These are phyloP conservation scores for Meloidogyne exigua DNA, from an alignment of 1,140 invertebrate species.

Conservation along the genomic window DNA sequence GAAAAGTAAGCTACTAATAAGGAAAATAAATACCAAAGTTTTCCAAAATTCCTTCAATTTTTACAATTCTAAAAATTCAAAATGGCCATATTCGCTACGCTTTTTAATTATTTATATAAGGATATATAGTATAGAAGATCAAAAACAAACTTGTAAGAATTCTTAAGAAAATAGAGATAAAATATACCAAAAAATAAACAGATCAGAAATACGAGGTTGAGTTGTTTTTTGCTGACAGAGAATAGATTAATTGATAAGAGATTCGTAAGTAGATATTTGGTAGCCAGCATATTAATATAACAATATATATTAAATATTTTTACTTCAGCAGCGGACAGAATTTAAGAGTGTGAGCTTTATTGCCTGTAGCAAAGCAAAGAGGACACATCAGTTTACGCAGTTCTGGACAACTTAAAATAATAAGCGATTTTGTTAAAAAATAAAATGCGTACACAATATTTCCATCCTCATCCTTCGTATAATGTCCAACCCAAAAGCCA, in stretches of 20 bases:
- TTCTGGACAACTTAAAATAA: slow-evolving; percentile 22
- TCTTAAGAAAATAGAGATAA: too few relatives aligned
- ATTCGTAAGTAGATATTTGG: background rate
- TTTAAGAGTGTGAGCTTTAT: slow-evolving; percentile 28
- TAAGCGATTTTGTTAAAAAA: background rate
- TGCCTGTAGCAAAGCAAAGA: slow-evolving; percentile 26
- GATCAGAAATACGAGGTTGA: background rate
- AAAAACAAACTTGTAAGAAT: too few relatives aligned
- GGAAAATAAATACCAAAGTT: too few relatives aligned
- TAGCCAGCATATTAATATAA: background rate
- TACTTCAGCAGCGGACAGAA: slow-evolving; percentile 27
- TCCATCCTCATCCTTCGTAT: slow-evolving; percentile 15
- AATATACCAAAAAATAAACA: too few relatives aligned
- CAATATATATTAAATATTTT: background rate
- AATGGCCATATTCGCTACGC: too few relatives aligned
- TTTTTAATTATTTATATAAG: too few relatives aligned
- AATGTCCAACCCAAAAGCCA: slow-evolving; percentile 27
- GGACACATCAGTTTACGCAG: slow-evolving; percentile 27
- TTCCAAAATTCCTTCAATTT: too few relatives aligned
- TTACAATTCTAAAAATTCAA: too few relatives aligned
- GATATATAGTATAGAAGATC: too few relatives aligned
- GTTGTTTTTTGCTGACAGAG: background rate
- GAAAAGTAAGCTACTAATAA: too few relatives aligned
- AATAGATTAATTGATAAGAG: background rate
- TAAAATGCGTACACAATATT: slow-evolving; percentile 23